These are phyloP conservation scores for Laothoe populi DNA, from an alignment of 2,888 invertebrate genomes.

Conservation along the genomic window DNA sequence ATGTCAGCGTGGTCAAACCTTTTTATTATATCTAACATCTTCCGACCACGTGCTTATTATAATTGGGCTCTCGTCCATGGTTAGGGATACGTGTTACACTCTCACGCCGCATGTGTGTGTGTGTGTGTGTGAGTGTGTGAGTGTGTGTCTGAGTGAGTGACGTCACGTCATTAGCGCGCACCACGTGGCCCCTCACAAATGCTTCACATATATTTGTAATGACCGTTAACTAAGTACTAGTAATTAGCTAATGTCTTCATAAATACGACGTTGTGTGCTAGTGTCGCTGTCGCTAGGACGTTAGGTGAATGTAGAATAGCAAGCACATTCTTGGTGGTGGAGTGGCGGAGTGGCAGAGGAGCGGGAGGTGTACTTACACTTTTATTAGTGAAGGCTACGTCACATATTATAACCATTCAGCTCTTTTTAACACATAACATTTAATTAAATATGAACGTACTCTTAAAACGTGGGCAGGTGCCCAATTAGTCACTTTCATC, in stretches of 20 bases:
- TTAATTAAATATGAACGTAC: no score
- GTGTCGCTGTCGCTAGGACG: no score
- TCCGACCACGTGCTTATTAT: conserved; percentile 7
- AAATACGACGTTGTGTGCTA: not conserved
- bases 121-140: conserved; percentile 15
- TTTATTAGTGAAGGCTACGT: not conserved
- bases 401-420: not conserved
- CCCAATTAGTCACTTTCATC: no score
- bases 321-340: not conserved
- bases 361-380: not conserved
- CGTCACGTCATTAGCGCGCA: conserved; percentile 17
- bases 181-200: conserved; percentile 21
- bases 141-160: no score
- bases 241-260: conserved; percentile 18
- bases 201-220: conserved; percentile 22
- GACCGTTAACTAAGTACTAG: conserved; percentile 10
- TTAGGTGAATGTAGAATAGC: not conserved
- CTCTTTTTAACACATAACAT: not conserved
- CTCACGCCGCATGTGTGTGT: not conserved
- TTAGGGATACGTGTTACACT: conserved; percentile 4
- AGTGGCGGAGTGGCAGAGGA: not conserved
- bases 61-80: conserved; percentile 10
- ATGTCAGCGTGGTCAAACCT: no score
- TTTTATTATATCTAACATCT: not conserved
- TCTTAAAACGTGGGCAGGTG: no score